These are phyloP conservation scores for Catocala nupta DNA, from an alignment of 2,888 invertebrate genomes.

Conservation along the genomic window DNA sequence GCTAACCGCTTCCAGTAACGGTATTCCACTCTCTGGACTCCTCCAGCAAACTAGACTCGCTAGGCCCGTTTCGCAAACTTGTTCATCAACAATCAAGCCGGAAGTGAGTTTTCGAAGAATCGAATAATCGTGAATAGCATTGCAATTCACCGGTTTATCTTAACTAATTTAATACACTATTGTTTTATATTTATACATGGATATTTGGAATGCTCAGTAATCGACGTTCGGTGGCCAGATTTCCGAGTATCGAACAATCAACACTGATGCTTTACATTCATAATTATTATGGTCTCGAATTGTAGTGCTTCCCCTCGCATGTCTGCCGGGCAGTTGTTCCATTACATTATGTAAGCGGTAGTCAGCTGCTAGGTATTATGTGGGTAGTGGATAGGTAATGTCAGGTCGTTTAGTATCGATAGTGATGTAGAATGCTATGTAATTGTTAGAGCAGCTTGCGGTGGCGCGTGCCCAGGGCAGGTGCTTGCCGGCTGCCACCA, in stretches of 20 bases:
- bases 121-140: slow-evolving; percentile 31
- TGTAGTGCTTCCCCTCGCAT: slow-evolving; percentile 11
- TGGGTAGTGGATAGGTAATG: slow-evolving; percentile 60
- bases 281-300: slow-evolving; percentile 11
- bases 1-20: slow-evolving; percentile 76
- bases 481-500: slow-evolving; percentile 81
- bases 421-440: slow-evolving; percentile 66
- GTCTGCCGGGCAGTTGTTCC: slow-evolving; percentile 22
- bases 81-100: slow-evolving; percentile 67
- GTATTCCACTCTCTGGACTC: slow-evolving; percentile 70
- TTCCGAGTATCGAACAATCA: slow-evolving; percentile 51
- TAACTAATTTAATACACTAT: slow-evolving; percentile 24
- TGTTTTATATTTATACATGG: slow-evolving; percentile 52
- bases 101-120: slow-evolving; percentile 59
- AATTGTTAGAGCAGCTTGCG: slow-evolving; percentile 81
- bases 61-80: slow-evolving; percentile 72
- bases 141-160: slow-evolving; percentile 24
- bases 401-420: slow-evolving; percentile 61
- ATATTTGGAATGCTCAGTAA: slow-evolving; percentile 52
- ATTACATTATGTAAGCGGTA: slow-evolving; percentile 33
- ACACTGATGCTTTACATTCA: slow-evolving; percentile 14
- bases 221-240: slow-evolving; percentile 37
- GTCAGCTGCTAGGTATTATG: slow-evolving; percentile 65
- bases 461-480: slow-evolving; percentile 80
- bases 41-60: slow-evolving; percentile 66